These are phyloP conservation scores for Rhorus exstirpatorius DNA, from an alignment of 2,888 invertebrate species.

Conservation along the genomic window DNA sequence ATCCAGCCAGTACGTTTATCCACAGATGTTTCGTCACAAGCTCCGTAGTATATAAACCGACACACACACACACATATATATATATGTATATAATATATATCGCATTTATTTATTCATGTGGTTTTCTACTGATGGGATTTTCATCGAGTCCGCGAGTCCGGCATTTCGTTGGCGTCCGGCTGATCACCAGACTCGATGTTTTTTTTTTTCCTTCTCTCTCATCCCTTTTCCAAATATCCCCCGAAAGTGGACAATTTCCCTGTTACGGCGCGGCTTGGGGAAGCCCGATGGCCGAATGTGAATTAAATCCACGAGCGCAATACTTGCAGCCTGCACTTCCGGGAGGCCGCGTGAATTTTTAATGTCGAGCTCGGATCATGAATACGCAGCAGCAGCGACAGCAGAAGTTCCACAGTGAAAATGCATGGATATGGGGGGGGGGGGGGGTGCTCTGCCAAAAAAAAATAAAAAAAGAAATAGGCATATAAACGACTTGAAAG, in stretches of 20 bases:
- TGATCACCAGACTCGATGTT: slow-evolving; percentile 54
- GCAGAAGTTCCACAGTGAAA: slow-evolving; percentile 32
- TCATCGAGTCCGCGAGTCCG: slow-evolving; percentile 72
- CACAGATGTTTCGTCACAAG: slow-evolving; percentile 54
- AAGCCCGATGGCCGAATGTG: slow-evolving; percentile 11
- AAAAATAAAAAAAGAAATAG: slow-evolving; percentile 43
- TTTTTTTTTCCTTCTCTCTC: slow-evolving; percentile 29
- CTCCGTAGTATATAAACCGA: not conserved
- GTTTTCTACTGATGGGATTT: slow-evolving; percentile 81
- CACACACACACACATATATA: not conserved
- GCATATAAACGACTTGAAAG: slow-evolving; percentile 42
- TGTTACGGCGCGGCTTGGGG: slow-evolving; percentile 17
- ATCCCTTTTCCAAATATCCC: slow-evolving; percentile 6
- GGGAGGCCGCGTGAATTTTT: slow-evolving; percentile 66
- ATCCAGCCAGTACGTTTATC: slow-evolving; percentile 13
- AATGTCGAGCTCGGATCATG: slow-evolving; percentile 57
- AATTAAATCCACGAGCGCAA: slow-evolving; percentile 55
- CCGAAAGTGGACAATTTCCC: slow-evolving; percentile 62
- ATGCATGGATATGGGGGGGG: not conserved
- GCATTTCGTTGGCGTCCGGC: slow-evolving; percentile 59
- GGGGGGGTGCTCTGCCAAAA: not conserved
- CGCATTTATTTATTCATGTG: slow-evolving; percentile 81
- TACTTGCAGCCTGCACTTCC: slow-evolving; percentile 62
- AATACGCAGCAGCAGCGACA: slow-evolving; percentile 56
- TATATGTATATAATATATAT: slow-evolving; percentile 28